Base-by-base conservation (phyloP, 2,888 invertebrate genomes). In the Dorcus parallelipipedus region DNA sequence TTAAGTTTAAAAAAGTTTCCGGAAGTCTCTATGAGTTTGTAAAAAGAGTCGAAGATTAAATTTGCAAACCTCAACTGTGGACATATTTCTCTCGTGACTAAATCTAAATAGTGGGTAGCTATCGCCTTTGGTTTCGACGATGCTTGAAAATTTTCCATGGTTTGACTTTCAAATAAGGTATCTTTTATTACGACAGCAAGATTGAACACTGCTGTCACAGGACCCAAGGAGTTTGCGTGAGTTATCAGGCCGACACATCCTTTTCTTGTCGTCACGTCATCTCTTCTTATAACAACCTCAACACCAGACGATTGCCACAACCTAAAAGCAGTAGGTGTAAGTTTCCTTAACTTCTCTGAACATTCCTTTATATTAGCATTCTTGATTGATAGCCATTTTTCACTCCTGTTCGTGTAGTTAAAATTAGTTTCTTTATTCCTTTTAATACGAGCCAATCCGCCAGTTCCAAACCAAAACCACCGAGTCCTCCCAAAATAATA, bases 391-490 rank as follows among this genome's bases (percentile, higher is more conserved):
- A 96, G 26, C 94, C 93, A 54, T 88, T 91, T 48, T 82, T 81
- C 38, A 94, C 75, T 2, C 95, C 95, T 14, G 84, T 84, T 59
- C 95, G 85, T 0, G 95, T 94, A 0, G 90, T 91, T 0, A 96
- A 81, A 1, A 95, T 83, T 8, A 96, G 68, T 64, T 90, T 88
- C 66, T 81, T 84, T 0, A 90, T 94, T 0, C 95, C 95, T 62
- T 95, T 83, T 52, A 90, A 76, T 49, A 94, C 84, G 69, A 97
- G 79, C 93, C 93, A 95, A 70, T 93, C 90, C 0, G 89, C 87
- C 49, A 96, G 76, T 76, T 97, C 96, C 49, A 97, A 80, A 3
- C 96, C 97, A 72, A 97, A 93, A 0, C 96, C 96, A 48, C 97
- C 97, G 0, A 97, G 81, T 47, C 96, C 95, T 8, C 91, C 91